These are phyloP conservation scores for Cyclargus thomasi DNA, from an alignment of 1,140 invertebrate genomes.

Conservation along the genomic window DNA sequence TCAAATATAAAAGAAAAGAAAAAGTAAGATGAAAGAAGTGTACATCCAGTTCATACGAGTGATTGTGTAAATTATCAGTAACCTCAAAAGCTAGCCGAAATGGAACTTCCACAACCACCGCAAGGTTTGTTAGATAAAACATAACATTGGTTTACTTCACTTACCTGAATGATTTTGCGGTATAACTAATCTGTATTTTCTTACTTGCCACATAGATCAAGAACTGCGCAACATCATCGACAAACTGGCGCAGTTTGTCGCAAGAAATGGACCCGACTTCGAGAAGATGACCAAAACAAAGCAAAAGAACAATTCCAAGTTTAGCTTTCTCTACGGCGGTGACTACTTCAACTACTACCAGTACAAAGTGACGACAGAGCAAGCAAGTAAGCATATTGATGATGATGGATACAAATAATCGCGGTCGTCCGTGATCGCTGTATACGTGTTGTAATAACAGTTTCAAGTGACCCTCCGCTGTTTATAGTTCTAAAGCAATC, in stretches of 20 bases:
- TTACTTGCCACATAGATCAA: constrained; percentile 79
- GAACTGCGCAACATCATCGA: constrained; percentile 97
- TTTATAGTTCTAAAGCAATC: constrained; percentile 76
- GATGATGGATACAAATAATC: constrained; percentile 55
- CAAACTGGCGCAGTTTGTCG: constrained; percentile 98
- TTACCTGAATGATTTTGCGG: not conserved
- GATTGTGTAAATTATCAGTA: constrained; percentile 21
- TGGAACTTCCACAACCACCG: constrained; percentile 60
- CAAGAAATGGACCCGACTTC: constrained; percentile 98
- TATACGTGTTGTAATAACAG: constrained; percentile 59
- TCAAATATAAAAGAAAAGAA: not conserved
- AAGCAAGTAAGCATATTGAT: constrained; percentile 84
- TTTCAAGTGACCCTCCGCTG: constrained; percentile 72
- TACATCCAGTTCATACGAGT: constrained; percentile 3
- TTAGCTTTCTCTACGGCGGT: constrained; percentile 97
- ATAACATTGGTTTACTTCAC: not conserved
- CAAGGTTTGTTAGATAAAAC: constrained; percentile 36
- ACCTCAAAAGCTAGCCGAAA: constrained; percentile 43
- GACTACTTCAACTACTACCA: constrained; percentile 97
- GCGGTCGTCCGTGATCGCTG: constrained; percentile 56
- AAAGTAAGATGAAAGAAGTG: constrained; percentile 12
- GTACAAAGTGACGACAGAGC: constrained; percentile 93
- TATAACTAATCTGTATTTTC: not conserved
- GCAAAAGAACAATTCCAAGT: constrained; percentile 97
- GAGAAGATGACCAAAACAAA: constrained; percentile 99